Conservation (phyloP, 2,797 vertebrate species). For the Nyctibius grandis region DNA sequence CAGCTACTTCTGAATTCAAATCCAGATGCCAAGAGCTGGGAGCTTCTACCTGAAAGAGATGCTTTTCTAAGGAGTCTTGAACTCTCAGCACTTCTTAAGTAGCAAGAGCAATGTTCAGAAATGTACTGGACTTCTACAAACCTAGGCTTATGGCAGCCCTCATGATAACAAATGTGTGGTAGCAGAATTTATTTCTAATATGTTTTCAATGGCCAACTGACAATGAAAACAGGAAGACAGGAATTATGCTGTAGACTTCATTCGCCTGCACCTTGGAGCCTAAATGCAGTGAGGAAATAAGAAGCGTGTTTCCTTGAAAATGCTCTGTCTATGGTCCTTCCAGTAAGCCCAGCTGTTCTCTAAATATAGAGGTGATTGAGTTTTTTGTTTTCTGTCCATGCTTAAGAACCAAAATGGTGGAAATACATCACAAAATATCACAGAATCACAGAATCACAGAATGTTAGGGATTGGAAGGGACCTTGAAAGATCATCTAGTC, state of each 20-base stretch:
- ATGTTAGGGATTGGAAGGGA: too few species aligned
- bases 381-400: background rate
- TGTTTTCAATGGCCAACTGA: background rate
- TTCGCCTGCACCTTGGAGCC: background rate
- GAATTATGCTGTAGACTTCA: background rate
- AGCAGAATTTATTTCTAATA: background rate
- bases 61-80: background rate
- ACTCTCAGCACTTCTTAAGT: background rate
- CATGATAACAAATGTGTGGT: background rate
- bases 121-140: background rate
- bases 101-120: background rate
- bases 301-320: background rate
- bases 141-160: background rate
- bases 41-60: background rate
- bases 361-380: background rate
- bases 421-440: background rate
- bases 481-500: too few species aligned
- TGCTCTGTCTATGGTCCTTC: background rate
- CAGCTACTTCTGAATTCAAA: background rate
- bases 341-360: background rate
- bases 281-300: background rate
- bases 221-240: background rate
- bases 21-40: background rate
- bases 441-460: too few species aligned
- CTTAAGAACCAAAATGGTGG: background rate